These are phyloP conservation scores for Origma solitaria DNA, from an alignment of 2,113 vertebrate genomes.

Conservation along the genomic window DNA sequence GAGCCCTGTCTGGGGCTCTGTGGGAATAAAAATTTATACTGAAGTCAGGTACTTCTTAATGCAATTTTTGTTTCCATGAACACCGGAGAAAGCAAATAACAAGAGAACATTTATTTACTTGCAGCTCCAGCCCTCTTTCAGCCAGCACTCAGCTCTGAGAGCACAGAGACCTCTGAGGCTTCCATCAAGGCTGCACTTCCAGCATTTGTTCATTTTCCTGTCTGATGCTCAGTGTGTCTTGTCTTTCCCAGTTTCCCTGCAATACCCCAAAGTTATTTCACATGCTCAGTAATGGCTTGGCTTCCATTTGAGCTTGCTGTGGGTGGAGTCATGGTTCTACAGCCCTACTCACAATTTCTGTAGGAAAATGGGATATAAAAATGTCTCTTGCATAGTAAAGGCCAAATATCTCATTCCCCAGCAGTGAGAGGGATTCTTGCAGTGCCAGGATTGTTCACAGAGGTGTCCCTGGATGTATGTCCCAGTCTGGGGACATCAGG, in stretches of 20 bases:
- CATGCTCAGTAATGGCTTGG: background rate
- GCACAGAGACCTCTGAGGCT: background rate
- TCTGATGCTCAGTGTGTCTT: background rate
- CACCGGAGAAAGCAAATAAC: background rate
- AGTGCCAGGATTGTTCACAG: too few species aligned
- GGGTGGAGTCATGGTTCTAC: background rate
- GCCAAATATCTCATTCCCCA: background rate
- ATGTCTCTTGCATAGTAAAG: background rate
- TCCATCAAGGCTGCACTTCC: background rate
- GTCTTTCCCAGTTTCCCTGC: background rate
- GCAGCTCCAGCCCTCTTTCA: background rate
- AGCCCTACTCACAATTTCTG: background rate
- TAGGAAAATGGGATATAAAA: background rate
- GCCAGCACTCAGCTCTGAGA: background rate
- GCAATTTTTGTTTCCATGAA: background rate
- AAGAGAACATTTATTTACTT: background rate
- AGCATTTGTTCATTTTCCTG: background rate
- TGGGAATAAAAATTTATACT: background rate
- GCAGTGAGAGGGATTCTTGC: background rate
- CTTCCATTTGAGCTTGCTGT: background rate
- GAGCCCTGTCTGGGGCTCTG: accelerated
- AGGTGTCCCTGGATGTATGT: background rate
- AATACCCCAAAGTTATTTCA: background rate
- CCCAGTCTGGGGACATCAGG: background rate
- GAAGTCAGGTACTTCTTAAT: background rate